A percentile compares a stretch with the other conserved stretches of the same genome.
Conservation (phyloP, 2,113 vertebrate species). For the Galeopterus variegatus region DNA sequence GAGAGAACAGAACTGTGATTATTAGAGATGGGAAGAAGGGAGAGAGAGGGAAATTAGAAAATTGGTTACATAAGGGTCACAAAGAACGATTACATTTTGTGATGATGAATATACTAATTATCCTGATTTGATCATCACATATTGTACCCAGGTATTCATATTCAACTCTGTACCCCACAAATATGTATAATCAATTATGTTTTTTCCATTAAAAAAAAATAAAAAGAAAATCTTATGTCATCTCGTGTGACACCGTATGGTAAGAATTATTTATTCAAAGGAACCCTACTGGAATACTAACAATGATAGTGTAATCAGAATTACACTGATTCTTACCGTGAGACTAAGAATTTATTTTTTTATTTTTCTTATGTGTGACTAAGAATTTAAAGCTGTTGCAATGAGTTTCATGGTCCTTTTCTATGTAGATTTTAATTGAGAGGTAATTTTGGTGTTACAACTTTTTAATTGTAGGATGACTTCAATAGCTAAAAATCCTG, state of each 20-base stretch:
- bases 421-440: slow-evolving; percentile 45
- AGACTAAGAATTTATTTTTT: neutral
- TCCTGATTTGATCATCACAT: too few relatives aligned
- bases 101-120: too few relatives aligned
- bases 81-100: too few relatives aligned
- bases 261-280: neutral
- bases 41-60: too few relatives aligned
- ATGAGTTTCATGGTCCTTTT: slow-evolving; percentile 17
- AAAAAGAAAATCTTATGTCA: neutral
- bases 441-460: slow-evolving; percentile 77
- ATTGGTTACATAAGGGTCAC: too few relatives aligned
- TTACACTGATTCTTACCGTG: too few relatives aligned
- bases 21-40: too few relatives aligned
- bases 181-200: too few relatives aligned
- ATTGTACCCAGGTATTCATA: too few relatives aligned
- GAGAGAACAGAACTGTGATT: too few relatives aligned
- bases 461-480: slow-evolving; percentile 69
- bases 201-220: too few relatives aligned
- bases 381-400: slow-evolving; percentile 23
- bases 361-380: neutral
- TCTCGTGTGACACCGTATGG: neutral
- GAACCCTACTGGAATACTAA: neutral
- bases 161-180: too few relatives aligned
- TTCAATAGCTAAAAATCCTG: slow-evolving; percentile 84
- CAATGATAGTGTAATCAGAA: neutral